phyloP scores from a whole-genome alignment of 2,113 vertebrate species.

The Tauraco erythrolophus region DNA sequence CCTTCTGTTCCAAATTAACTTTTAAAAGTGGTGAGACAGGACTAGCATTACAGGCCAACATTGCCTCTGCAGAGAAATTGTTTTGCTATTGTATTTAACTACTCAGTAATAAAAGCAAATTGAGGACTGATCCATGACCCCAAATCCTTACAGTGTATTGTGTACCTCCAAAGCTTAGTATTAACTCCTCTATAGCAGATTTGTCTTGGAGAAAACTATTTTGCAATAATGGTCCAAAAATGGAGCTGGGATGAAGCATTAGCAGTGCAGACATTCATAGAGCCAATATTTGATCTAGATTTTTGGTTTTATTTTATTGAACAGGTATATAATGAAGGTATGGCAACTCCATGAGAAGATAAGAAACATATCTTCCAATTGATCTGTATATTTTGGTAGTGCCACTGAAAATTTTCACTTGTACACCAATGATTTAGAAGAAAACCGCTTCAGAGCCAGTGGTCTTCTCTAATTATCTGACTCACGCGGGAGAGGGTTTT shows the following conservation, averaged over 20 bases:
- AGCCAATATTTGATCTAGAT: not conserved
- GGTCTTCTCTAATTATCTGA: not conserved
- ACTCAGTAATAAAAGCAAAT: not conserved
- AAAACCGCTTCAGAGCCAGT: not conserved
- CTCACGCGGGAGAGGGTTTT: not conserved
- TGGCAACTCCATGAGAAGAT: not conserved
- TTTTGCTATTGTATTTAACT: not conserved
- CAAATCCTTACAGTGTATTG: not conserved
- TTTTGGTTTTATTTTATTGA: not conserved
- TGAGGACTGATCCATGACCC: not conserved
- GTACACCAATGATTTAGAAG: not conserved
- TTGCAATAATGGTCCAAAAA: not conserved
- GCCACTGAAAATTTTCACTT: not conserved
- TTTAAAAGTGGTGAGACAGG: not conserved
- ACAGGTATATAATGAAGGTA: not conserved
- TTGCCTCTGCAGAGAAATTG: not conserved
- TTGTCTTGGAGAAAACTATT: not conserved
- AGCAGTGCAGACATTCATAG: not conserved
- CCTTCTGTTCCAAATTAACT: not conserved
- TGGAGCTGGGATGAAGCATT: not conserved
- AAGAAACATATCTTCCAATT: not conserved
- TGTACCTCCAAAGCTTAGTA: not conserved
- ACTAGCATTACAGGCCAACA: not conserved
- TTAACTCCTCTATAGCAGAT: not conserved
- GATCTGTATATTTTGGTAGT: not conserved